phyloP scores from a whole-genome alignment of 2,797 vertebrate genomes.

The Brotula barbata region DNA sequence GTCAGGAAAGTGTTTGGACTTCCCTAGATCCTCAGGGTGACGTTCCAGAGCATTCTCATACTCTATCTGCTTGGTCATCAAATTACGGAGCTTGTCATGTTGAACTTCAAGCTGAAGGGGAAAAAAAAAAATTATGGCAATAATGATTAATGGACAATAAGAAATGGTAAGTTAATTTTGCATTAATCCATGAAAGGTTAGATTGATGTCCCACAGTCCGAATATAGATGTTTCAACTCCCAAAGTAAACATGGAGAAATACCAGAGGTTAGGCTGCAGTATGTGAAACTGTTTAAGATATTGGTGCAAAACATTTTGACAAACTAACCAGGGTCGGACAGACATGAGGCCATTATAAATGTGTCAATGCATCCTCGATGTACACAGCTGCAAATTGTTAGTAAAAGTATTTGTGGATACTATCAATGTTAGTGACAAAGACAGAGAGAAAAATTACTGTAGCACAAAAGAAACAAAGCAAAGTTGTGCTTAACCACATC shows the following conservation, averaged over 20 bases:
- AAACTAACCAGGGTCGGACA: too few species aligned
- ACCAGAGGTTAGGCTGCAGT: too few species aligned
- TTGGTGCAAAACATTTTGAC: too few species aligned
- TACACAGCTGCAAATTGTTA: too few species aligned
- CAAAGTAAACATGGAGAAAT: slow-evolving; percentile 13
- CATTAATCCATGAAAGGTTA: neutral
- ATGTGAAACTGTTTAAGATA: too few species aligned
- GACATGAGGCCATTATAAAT: too few species aligned
- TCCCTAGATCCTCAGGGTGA: slow-evolving; percentile 85
- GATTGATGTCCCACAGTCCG: slow-evolving; percentile 6
- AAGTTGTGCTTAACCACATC: too few species aligned
- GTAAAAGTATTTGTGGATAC: neutral
- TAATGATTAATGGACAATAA: too few species aligned
- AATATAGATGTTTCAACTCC: slow-evolving; percentile 6
- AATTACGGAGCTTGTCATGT: slow-evolving; percentile 87
- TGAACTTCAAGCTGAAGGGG: slow-evolving; percentile 86
- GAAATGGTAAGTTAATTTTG: neutral
- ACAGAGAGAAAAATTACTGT: neutral
- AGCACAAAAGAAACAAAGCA: too few species aligned
- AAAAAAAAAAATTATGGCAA: neutral
- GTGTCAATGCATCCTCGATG: too few species aligned
- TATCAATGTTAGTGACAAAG: neutral
- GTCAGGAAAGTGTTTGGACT: slow-evolving; percentile 87
- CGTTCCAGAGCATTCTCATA: slow-evolving; percentile 89
- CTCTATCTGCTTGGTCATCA: slow-evolving; percentile 91